These are phyloP conservation scores for Samia ricini DNA, from an alignment of 1,140 invertebrate genomes.

Conservation along the genomic window DNA sequence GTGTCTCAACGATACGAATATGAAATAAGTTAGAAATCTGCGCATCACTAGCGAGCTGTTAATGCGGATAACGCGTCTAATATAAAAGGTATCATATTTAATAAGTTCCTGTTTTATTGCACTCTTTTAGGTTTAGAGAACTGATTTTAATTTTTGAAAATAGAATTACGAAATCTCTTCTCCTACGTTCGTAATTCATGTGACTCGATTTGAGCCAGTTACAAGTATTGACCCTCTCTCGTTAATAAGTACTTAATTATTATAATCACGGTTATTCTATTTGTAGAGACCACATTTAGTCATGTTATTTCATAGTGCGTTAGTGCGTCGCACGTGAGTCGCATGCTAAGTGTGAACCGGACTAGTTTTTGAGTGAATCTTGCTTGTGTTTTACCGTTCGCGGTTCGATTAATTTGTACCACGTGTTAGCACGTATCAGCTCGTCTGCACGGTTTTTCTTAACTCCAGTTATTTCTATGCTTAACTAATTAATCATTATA, in stretches of 20 bases:
- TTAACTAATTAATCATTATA: not conserved
- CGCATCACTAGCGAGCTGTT: not conserved
- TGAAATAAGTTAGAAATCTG: slow-evolving; percentile 22
- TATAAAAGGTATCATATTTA: not conserved
- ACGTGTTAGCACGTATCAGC: not conserved
- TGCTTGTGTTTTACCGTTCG: not conserved
- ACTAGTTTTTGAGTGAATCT: not conserved
- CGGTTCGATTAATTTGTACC: not conserved
- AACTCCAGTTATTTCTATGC: not conserved
- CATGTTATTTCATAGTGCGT: not conserved
- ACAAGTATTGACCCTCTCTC: not conserved
- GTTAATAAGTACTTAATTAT: not conserved
- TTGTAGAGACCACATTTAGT: not conserved
- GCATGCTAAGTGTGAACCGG: not conserved
- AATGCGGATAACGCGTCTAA: not conserved
- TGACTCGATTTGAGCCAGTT: not conserved
- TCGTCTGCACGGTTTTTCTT: not conserved
- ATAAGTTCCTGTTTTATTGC: not conserved
- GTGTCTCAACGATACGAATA: slow-evolving; percentile 46
- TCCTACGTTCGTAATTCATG: too few relatives aligned
- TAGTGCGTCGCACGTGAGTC: not conserved
- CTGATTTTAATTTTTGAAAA: too few relatives aligned
- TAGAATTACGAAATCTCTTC: too few relatives aligned
- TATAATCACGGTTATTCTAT: not conserved
- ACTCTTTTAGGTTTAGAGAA: not conserved